Evolutionary conservation across 2,797 vertebrate genomes (phyloP).

Genomic region (Acanthurus leucopareius): DNA sequence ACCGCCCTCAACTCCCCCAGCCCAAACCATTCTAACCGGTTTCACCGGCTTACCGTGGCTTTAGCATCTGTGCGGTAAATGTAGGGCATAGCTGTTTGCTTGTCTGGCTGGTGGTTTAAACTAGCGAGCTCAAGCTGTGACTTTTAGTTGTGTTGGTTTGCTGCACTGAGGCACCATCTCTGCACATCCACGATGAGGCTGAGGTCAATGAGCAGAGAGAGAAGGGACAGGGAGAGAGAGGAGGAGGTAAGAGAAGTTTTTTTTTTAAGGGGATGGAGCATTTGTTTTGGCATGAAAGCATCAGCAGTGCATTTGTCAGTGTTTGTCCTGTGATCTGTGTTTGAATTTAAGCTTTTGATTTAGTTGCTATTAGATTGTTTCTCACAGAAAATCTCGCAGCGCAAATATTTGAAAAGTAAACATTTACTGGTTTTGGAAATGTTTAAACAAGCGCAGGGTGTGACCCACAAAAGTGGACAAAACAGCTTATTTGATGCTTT

Average conservation of each 20-base stretch:
- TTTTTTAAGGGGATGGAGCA: background rate
- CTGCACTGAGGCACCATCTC: slow-evolving; percentile 38
- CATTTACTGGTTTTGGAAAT: background rate
- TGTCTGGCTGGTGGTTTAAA: slow-evolving; percentile 67
- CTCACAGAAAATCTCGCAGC: background rate
- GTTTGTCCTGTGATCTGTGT: background rate
- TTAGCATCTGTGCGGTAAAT: slow-evolving; percentile 81
- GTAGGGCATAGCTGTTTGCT: slow-evolving; percentile 73
- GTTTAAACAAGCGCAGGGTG: background rate
- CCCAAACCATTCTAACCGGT: slow-evolving; percentile 67
- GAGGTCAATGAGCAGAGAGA: slow-evolving; percentile 53
- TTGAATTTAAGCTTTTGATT: slow-evolving; percentile 28
- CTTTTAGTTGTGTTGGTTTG: slow-evolving; percentile 52
- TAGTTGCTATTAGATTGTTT: slow-evolving; percentile 22
- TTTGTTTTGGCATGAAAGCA: slow-evolving; percentile 12
- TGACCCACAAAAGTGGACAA: background rate
- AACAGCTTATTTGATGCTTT: background rate
- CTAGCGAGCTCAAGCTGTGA: slow-evolving; percentile 37
- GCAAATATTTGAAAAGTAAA: slow-evolving; percentile 19
- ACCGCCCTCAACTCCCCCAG: slow-evolving; percentile 47
- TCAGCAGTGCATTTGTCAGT: background rate
- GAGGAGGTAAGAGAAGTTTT: slow-evolving; percentile 61
- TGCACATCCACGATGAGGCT: slow-evolving; percentile 62
- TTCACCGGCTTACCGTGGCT: slow-evolving; percentile 81
- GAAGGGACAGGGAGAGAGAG: slow-evolving; percentile 51